Evolutionary conservation across 2,113 vertebrate species (phyloP).

Genomic region (Petaurus breviceps): DNA sequence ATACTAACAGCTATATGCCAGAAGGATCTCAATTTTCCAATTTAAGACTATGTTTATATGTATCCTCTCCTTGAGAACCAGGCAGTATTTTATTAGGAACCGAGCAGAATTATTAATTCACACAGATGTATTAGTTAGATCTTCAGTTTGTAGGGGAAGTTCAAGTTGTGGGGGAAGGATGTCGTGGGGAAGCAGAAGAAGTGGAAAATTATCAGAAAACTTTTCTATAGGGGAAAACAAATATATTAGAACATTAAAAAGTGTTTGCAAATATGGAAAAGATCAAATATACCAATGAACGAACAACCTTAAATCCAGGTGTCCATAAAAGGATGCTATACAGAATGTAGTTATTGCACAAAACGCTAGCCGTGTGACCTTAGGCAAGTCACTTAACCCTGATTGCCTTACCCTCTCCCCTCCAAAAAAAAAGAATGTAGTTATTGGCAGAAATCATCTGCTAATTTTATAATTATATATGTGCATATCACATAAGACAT

Average conservation of each 20-base stretch:
- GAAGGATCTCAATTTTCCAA: constrained; percentile 23
- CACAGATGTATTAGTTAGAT: constrained; percentile 55
- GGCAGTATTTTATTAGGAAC: constrained; percentile 64
- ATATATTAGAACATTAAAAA: neutral
- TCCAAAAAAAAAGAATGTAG: neutral
- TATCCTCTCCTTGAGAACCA: constrained; percentile 40
- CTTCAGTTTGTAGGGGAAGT: constrained; percentile 45
- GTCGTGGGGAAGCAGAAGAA: neutral
- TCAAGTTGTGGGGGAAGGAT: constrained; percentile 36
- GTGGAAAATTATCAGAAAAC: constrained; percentile 8
- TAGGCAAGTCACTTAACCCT: too few species aligned
- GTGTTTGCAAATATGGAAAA: neutral
- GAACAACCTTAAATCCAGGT: neutral
- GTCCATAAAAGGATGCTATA: neutral
- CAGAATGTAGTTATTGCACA: neutral
- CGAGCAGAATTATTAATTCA: constrained; percentile 50
- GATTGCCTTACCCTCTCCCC: too few species aligned
- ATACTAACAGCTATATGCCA: constrained; percentile 33
- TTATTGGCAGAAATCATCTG: neutral
- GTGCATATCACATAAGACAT: neutral
- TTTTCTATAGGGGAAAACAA: constrained; percentile 61
- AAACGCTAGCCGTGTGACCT: too few species aligned
- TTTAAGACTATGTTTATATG: constrained; percentile 18
- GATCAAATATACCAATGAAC: constrained; percentile 45
- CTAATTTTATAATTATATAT: neutral